Evolutionary conservation across 2,797 vertebrate genomes (phyloP).

Genomic region (Chromobotia macracanthus): DNA sequence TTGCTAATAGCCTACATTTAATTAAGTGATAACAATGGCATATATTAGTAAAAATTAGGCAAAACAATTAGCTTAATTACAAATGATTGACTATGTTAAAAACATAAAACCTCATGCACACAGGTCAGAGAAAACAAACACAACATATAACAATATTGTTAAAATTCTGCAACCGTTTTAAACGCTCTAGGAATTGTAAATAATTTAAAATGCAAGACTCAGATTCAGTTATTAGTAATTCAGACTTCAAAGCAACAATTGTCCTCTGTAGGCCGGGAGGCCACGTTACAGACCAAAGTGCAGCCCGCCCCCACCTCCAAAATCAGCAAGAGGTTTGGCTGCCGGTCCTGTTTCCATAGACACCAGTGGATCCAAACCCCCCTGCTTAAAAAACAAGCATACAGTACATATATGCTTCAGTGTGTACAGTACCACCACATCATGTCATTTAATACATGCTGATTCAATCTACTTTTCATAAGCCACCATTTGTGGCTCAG

Average conservation of each 20-base stretch:
- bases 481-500: not conserved
- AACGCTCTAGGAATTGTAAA: not conserved
- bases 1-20: slow-evolving; percentile 4
- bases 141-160: slow-evolving; percentile 8
- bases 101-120: not conserved
- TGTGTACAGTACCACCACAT: not conserved
- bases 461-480: not conserved
- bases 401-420: not conserved
- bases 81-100: slow-evolving; percentile 1
- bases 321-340: slow-evolving; percentile 69
- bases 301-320: slow-evolving; percentile 90
- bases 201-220: not conserved
- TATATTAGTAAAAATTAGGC: not conserved
- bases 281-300: slow-evolving; percentile 81
- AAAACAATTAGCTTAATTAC: not conserved
- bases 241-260: slow-evolving; percentile 28
- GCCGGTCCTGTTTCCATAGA: slow-evolving; percentile 78
- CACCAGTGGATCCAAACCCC: slow-evolving; percentile 74
- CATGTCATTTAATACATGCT: not conserved
- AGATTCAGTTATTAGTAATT: slow-evolving; percentile 9
- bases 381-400: slow-evolving; percentile 63
- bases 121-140: slow-evolving; percentile 15
- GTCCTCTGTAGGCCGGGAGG: slow-evolving; percentile 71
- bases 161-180: slow-evolving; percentile 11
- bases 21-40: not conserved